A percentile compares a stretch with the other conserved stretches of the same genome.
Conservation (phyloP, 1,140 invertebrate species). For the Bombus breviceps region DNA sequence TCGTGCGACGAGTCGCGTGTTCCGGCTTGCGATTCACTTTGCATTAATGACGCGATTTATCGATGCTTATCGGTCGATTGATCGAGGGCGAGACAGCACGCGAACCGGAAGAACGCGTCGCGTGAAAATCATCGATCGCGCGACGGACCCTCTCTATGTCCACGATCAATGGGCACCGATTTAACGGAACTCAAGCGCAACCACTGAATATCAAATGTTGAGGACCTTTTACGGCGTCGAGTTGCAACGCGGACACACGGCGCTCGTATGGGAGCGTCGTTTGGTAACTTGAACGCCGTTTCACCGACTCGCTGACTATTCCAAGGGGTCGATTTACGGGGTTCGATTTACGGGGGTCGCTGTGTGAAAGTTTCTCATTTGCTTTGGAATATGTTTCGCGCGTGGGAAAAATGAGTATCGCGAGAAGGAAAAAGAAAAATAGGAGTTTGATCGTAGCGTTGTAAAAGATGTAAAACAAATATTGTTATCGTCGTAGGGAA, state of each 20-base stretch:
- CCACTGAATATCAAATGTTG: slow-evolving; percentile 27
- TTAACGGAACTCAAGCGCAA: slow-evolving; percentile 45
- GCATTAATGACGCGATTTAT: slow-evolving; percentile 57
- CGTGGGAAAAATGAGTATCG: background rate
- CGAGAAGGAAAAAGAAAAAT: background rate
- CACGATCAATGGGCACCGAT: background rate
- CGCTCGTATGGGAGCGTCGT: background rate
- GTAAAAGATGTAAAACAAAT: background rate
- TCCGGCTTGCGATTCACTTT: slow-evolving; percentile 46
- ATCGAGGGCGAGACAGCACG: background rate
- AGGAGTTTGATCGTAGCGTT: background rate
- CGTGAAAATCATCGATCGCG: slow-evolving; percentile 27
- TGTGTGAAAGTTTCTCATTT: too few relatives aligned
- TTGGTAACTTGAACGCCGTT: slow-evolving; percentile 3
- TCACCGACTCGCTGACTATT: background rate
- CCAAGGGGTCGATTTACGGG: background rate
- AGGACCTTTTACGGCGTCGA: slow-evolving; percentile 24
- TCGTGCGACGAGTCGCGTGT: slow-evolving; percentile 44
- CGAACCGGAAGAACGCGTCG: slow-evolving; percentile 35
- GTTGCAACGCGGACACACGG: background rate
- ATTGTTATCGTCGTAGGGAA: background rate
- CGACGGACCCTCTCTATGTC: too few relatives aligned
- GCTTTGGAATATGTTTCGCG: background rate
- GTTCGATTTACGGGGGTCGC: too few relatives aligned
- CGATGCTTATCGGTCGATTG: background rate